Conservation (phyloP, 2,797 vertebrate species). For the Typhlichthys subterraneus region DNA sequence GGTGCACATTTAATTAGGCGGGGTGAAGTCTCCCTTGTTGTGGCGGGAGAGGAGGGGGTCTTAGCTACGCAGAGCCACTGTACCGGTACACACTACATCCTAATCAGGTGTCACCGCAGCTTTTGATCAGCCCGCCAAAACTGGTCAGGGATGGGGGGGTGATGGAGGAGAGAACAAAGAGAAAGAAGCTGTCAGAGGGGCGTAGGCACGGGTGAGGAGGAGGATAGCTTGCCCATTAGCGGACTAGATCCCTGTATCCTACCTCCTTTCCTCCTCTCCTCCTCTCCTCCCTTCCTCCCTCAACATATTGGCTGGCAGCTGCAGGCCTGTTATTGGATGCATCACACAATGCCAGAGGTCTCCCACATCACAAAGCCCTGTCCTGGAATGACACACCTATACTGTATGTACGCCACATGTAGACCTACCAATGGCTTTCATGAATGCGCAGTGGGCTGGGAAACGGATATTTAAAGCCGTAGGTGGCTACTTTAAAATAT, state of each 20-base stretch:
- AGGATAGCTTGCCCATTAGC: constrained; percentile 86
- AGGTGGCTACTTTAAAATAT: too few species aligned
- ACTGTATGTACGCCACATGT: not conserved
- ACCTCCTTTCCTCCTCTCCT: constrained; percentile 74
- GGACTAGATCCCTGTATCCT: constrained; percentile 73
- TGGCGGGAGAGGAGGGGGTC: constrained; percentile 71
- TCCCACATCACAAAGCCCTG: not conserved
- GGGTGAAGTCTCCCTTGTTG: constrained; percentile 89
- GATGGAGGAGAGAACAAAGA: constrained; percentile 85
- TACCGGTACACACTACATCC: constrained; percentile 85
- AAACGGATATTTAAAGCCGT: too few species aligned
- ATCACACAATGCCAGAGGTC: not conserved
- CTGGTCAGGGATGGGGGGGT: constrained; percentile 81
- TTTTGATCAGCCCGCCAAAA: constrained; percentile 93
- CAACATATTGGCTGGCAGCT: constrained; percentile 66
- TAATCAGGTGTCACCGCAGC: constrained; percentile 91
- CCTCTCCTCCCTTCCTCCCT: constrained; percentile 72
- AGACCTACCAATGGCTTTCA: constrained; percentile 7
- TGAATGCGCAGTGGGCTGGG: too few species aligned
- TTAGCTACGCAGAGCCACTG: constrained; percentile 82
- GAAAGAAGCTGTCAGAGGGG: constrained; percentile 85
- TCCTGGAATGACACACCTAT: too few species aligned
- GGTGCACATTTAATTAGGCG: constrained; percentile 97
- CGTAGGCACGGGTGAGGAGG: constrained; percentile 75
- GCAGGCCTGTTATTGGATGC: not conserved